Evolutionary conservation across 1,140 invertebrate species (phyloP), one percentile per base, ranked within the genome.

Genomic region (Temnothorax longispinosus): DNA sequence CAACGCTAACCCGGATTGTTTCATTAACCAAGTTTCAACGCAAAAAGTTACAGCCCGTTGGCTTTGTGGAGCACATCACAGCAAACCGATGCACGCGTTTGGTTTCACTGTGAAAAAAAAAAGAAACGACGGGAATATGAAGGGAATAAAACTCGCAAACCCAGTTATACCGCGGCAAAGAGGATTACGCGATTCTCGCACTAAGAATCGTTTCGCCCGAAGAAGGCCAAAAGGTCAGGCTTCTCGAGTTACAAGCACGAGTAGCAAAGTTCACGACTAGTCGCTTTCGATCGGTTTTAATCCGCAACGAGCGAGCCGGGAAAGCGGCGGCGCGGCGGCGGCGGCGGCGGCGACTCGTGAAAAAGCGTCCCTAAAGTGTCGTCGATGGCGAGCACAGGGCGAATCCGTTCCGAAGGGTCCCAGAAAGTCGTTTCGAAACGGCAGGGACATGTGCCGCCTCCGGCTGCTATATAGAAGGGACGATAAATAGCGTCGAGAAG

Each of bases 281-380:
- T 62, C 27, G 47, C 32, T 64, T 78, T 64, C 82, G 82, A 88
- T 86, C 54, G 65, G 56, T 86, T 86, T 88, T 87, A 87, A 87
- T 87, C 82, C 65, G 47, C 64, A 56, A 86, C 35, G 69, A 75
- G 74, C 52, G 35, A 74, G 67, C 38, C 27, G n/a, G 50, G 35
- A 52, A 84, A 69, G 38, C 64, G 64, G 13, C 21, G 35, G 69
- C 58, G 69, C 27, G 27, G 27, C 27, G 27, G 27, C 27, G 27
- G 13, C 21, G 32, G 56, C 21, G 21, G 41, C 21, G 35, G 69
- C 58, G 69, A 62, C 13, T 71, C 78, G 41, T 60, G 58, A 56
- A 72, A 75, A 84, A 74, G 52, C 78, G 27, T 44, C 78, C 76
- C 86, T 18, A 67, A 87, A 87, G 78, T 84, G 69, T 54, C 78